Conservation (phyloP, 2,888 invertebrate genomes). For the Ischnus inquisitorius region DNA sequence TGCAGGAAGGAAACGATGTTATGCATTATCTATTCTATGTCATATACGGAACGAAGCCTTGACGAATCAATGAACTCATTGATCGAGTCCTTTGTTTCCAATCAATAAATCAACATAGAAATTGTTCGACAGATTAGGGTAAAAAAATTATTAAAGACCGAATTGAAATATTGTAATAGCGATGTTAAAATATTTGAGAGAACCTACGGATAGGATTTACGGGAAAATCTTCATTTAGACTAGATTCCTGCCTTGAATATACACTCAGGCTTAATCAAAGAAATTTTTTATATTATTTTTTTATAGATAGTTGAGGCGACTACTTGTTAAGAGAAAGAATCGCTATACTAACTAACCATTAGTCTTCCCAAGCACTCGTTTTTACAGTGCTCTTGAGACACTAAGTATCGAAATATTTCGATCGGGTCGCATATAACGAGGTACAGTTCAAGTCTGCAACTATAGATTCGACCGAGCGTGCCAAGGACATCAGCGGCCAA, state of each 20-base stretch:
- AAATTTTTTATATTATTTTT: no score
- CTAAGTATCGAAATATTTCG: constrained; percentile 5
- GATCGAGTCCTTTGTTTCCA: neutral
- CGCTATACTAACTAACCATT: no score
- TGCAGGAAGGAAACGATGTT: constrained; percentile 5
- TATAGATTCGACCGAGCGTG: constrained; percentile 8
- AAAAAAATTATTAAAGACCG: neutral
- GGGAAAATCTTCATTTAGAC: no score
- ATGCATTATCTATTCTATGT: constrained; percentile 8
- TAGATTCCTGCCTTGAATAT: no score
- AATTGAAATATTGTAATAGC: no score
- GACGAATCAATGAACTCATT: neutral
- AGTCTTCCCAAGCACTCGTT: no score
- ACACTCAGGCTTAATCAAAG: neutral
- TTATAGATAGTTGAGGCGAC: no score
- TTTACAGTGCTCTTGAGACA: no score
- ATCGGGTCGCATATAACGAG: neutral
- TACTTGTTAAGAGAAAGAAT: no score
- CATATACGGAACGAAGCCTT: neutral
- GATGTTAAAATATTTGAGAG: no score
- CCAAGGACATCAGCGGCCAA: constrained; percentile 35
- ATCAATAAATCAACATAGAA: neutral
- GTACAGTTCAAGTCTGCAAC: neutral
- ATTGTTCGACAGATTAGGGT: neutral
- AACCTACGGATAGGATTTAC: no score